Evolutionary conservation across 1,140 invertebrate species (phyloP).

Genomic region (Atta texana): DNA sequence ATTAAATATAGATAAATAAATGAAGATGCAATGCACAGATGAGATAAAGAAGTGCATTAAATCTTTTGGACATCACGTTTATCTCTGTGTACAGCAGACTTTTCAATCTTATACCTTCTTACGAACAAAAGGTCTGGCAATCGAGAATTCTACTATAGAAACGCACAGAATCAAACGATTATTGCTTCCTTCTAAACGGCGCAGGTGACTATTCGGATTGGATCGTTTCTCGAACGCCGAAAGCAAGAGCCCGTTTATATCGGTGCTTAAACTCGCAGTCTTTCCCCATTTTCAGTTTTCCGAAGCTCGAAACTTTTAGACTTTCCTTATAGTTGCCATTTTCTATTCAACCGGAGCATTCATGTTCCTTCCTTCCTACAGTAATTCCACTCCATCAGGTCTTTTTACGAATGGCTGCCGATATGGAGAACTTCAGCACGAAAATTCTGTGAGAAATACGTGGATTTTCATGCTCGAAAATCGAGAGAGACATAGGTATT

Average conservation of each 20-base stretch:
- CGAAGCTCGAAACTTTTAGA: constrained; percentile 56
- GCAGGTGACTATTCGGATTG: constrained; percentile 49
- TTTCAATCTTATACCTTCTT: constrained; percentile 23
- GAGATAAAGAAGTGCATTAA: neutral
- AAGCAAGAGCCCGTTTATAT: constrained; percentile 44
- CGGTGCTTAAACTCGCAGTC: constrained; percentile 48
- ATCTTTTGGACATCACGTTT: neutral
- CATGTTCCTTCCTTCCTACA: constrained; percentile 8
- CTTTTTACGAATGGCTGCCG: constrained; percentile 41
- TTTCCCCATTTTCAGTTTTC: constrained; percentile 40
- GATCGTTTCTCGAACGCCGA: constrained; percentile 35
- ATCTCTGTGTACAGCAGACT: neutral
- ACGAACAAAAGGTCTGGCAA: constrained; percentile 13
- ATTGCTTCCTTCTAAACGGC: constrained; percentile 50
- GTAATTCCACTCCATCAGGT: constrained; percentile 47
- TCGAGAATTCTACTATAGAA: constrained; percentile 4
- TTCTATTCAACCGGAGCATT: constrained; percentile 43
- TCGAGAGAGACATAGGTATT: neutral
- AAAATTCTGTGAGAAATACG: constrained; percentile 32
- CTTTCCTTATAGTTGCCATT: constrained; percentile 55
- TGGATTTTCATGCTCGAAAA: neutral
- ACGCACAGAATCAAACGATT: constrained; percentile 55
- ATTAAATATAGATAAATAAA: neutral
- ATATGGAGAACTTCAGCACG: constrained; percentile 32
- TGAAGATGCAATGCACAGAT: neutral